Base-by-base conservation (phyloP, 2,797 vertebrate species). In the Heterohyrax brucei region DNA sequence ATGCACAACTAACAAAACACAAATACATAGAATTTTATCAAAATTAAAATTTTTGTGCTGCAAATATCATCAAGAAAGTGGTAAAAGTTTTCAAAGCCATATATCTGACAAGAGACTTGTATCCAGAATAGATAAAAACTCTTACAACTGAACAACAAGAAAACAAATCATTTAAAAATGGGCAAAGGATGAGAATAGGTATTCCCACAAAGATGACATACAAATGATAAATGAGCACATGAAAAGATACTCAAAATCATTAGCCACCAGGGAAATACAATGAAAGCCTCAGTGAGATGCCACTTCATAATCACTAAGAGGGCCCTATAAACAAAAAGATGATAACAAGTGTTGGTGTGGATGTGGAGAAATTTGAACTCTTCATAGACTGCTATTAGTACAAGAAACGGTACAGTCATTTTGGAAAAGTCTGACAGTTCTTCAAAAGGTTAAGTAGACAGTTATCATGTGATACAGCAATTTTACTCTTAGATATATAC, bases 391-490 rank as follows among this genome's bases (percentile, higher is more conserved):
- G n/a, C 28, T 66, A 66, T 5, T 10, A 59, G 19, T 89, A 88
- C 39, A 22, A n/a, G 85, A 92, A 92, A n/a, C 72, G 28, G 13
- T 46, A 64, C 16, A 70, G 24, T 39, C 86, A 14, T 18, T 89
- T 94, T 70, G 30, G 44, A 75, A 84, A 96, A 89, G 24, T 33
- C 18, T 87, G n/a, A 21, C 14, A 91, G 59, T 76, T 92, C 62
- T 87, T 76, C 30, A 80, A 94, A 89, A 14, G 5, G 7, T 46
- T 72, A 62, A 80, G 82, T 4, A 86, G 87, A 83, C 80, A 61
- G 28, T 66, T 30, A 66, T 14, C 64, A 66, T 66, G 30, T 30
- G 33, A 70, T 22, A 12, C 22, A 80, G 79, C 26, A 87, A 81
- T 84, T 91, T 26, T 33, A 81, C 16, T 80, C 8, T 14, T 26